phyloP scores from a whole-genome alignment of 2,797 vertebrate species.

The Galaxias olidus region DNA sequence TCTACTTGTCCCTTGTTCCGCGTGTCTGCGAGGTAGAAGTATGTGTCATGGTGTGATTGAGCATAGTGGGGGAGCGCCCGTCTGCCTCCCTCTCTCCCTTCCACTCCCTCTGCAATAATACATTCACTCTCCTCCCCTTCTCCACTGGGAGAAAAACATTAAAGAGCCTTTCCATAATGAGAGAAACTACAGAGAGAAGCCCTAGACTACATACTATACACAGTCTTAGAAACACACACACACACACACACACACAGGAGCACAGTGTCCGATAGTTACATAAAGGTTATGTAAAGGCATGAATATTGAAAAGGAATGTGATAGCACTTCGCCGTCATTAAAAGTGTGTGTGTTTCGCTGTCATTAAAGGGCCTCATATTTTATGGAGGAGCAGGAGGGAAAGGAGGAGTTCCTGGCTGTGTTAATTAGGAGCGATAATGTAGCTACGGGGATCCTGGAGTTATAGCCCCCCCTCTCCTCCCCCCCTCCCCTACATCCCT shows the following conservation, averaged over 20 bases:
- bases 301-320: conserved; percentile 71
- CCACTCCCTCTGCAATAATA: conserved; percentile 60
- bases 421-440: conserved; percentile 45
- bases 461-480: conserved; percentile 30
- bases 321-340: conserved; percentile 55
- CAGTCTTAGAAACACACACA: conserved; percentile 23
- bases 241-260: conserved; percentile 29
- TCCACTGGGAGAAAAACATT: conserved; percentile 75
- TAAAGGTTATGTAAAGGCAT: conserved; percentile 78
- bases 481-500: conserved; percentile 18
- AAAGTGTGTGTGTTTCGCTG: conserved; percentile 39
- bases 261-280: conserved; percentile 61
- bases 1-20: neutral
- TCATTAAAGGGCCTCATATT: conserved; percentile 55
- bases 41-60: conserved; percentile 63
- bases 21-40: neutral
- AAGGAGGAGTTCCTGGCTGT: conserved; percentile 34
- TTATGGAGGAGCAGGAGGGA: conserved; percentile 48
- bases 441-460: conserved; percentile 23
- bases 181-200: conserved; percentile 74
- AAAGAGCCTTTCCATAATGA: conserved; percentile 77
- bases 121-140: conserved; percentile 62
- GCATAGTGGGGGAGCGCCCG: conserved; percentile 45
- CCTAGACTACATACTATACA: conserved; percentile 54
- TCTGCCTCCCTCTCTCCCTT: neutral